Evolutionary conservation across 2,888 invertebrate species (phyloP).

Genomic region (Erebia ligea): DNA sequence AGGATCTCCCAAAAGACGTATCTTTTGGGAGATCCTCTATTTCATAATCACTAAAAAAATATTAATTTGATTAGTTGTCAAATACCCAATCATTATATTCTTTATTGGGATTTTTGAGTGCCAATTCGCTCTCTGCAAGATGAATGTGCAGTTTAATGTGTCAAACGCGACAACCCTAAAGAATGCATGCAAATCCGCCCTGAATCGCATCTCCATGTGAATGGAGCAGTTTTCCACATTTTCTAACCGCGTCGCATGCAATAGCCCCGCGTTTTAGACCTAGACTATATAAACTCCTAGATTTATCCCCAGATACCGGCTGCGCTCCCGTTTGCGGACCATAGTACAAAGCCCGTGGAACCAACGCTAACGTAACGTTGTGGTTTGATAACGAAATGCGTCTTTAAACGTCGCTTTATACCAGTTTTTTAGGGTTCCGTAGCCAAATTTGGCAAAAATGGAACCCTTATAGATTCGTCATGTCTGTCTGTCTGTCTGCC

Average conservation of each 20-base stretch:
- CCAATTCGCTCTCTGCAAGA: background rate
- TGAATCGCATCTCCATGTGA: constrained; percentile 45
- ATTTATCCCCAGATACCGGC: constrained; percentile 21
- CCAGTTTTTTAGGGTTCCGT: too few relatives aligned
- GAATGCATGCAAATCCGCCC: constrained; percentile 42
- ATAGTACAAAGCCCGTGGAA: background rate
- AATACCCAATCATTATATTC: too few relatives aligned
- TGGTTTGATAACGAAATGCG: background rate
- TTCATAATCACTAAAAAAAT: too few relatives aligned
- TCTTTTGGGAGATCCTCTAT: too few relatives aligned
- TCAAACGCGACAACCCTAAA: constrained; percentile 16
- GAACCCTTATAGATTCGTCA: too few relatives aligned
- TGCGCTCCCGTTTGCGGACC: background rate
- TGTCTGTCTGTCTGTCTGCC: too few relatives aligned
- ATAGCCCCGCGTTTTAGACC: constrained; percentile 8
- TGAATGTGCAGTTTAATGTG: background rate
- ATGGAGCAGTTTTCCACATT: constrained; percentile 43
- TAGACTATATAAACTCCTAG: constrained; percentile 13
- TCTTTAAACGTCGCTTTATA: background rate
- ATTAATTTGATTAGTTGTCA: background rate
- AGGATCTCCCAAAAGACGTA: too few relatives aligned
- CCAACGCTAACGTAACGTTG: background rate
- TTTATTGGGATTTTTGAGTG: background rate
- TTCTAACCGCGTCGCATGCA: constrained; percentile 33
- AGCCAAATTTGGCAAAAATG: too few relatives aligned